Evolutionary conservation across 2,797 vertebrate genomes (phyloP).

Genomic region (Neosilurus hyrtlii): DNA sequence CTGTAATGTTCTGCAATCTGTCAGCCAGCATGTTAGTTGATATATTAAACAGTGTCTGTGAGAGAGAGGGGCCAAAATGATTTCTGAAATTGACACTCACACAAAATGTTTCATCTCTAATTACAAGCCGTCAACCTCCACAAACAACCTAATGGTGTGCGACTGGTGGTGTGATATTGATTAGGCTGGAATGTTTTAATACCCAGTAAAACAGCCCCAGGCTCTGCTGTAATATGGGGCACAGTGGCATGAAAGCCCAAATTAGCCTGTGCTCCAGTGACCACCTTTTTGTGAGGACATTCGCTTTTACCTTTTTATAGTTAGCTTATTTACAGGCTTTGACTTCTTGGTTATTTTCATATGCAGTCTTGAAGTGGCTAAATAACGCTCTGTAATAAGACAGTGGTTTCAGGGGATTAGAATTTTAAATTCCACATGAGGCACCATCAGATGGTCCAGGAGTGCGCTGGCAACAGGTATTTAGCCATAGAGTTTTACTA

Average conservation of each 20-base stretch:
- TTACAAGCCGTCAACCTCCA: neutral
- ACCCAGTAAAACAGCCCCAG: slow-evolving; percentile 21
- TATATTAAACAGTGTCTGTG: slow-evolving; percentile 15
- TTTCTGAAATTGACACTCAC: neutral
- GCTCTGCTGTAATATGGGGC: slow-evolving; percentile 29
- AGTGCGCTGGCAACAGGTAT: neutral
- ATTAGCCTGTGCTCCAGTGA: slow-evolving; percentile 31
- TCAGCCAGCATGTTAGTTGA: slow-evolving; percentile 4
- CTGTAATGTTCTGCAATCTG: slow-evolving; percentile 19
- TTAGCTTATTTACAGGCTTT: neutral
- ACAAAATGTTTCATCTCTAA: neutral
- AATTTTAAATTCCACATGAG: slow-evolving; percentile 2
- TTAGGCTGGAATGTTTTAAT: slow-evolving; percentile 57
- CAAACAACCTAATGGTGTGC: neutral
- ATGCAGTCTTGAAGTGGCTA: neutral
- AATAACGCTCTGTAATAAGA: neutral
- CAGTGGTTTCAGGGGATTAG: neutral
- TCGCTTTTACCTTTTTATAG: neutral
- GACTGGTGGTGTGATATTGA: slow-evolving; percentile 59
- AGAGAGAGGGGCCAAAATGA: slow-evolving; percentile 18
- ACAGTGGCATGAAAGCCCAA: slow-evolving; percentile 22
- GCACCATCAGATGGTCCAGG: neutral
- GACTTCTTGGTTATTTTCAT: neutral
- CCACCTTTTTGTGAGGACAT: neutral
- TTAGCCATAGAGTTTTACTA: neutral